These are phyloP conservation scores for Hippocampus kuda DNA, from an alignment of 2,797 vertebrate species.

Conservation along the genomic window DNA sequence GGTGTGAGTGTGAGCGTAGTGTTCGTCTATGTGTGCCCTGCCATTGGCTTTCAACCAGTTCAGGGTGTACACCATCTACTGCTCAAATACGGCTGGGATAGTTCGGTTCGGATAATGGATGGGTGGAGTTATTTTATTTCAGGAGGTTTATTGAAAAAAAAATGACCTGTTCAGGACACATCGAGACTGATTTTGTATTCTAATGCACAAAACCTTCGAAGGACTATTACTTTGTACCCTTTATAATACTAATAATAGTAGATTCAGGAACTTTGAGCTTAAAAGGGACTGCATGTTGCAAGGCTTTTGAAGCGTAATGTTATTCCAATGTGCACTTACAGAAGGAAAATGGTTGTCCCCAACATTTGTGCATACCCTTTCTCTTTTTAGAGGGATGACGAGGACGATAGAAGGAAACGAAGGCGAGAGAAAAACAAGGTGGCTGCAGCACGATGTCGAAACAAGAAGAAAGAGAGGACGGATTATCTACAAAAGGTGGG, in stretches of 20 bases:
- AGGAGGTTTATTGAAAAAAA: too few species aligned
- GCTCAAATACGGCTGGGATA: too few species aligned
- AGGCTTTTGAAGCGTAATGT: neutral
- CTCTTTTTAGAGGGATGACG: conserved; percentile 76
- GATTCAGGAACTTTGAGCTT: neutral
- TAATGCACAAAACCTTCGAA: too few species aligned
- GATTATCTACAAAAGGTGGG: conserved; percentile 89
- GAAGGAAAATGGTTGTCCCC: neutral
- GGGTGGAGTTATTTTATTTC: too few species aligned
- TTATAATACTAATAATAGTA: neutral
- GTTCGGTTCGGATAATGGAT: too few species aligned
- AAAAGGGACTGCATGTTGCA: neutral
- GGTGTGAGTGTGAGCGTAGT: too few species aligned
- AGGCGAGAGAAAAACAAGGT: conserved; percentile 97
- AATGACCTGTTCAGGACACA: too few species aligned
- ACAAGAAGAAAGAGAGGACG: conserved; percentile 96
- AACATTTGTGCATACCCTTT: conserved; percentile 6
- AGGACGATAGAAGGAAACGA: conserved; percentile 89
- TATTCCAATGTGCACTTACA: neutral
- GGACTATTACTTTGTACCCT: too few species aligned
- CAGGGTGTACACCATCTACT: too few species aligned
- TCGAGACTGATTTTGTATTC: too few species aligned
- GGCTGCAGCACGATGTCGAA: conserved; percentile 91
- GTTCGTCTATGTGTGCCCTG: too few species aligned
- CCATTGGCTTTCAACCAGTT: too few species aligned